Evolutionary conservation across 2,113 vertebrate genomes (phyloP).

Genomic region (Hippocampus guttulatus): DNA sequence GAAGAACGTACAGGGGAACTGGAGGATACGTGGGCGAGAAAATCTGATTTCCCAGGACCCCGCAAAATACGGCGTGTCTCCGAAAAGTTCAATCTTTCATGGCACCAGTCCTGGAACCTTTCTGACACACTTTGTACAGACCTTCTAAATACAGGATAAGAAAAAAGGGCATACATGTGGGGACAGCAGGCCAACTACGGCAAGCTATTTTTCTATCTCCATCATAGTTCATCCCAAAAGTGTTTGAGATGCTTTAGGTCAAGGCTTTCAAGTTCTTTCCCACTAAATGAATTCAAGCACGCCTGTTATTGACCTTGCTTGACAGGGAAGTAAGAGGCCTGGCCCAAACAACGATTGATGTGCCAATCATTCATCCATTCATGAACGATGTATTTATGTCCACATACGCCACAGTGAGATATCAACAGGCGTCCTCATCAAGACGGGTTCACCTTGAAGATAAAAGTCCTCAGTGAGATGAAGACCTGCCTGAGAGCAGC

Average conservation of each 20-base stretch:
- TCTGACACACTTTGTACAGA: neutral
- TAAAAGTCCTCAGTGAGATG: slow-evolving; percentile 85
- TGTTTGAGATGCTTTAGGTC: neutral
- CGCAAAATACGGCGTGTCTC: neutral
- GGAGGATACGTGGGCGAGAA: neutral
- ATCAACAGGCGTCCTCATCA: neutral
- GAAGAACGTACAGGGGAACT: slow-evolving; percentile 96
- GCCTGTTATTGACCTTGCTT: neutral
- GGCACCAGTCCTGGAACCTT: neutral
- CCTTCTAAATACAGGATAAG: neutral
- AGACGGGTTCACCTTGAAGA: slow-evolving; percentile 83
- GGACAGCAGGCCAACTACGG: neutral
- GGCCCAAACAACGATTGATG: neutral
- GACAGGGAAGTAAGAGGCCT: neutral
- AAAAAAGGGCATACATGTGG: neutral
- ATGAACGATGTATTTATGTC: neutral
- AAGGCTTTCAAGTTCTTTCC: neutral
- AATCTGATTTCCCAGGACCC: neutral
- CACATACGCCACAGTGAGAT: neutral
- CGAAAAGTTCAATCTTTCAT: neutral
- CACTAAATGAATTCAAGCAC: neutral
- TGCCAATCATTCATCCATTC: neutral
- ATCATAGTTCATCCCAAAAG: neutral
- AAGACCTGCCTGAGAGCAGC: slow-evolving; percentile 89
- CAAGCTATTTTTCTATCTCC: neutral